These are phyloP conservation scores for Epinotia bilunana DNA, from an alignment of 2,888 invertebrate genomes.

Conservation along the genomic window DNA sequence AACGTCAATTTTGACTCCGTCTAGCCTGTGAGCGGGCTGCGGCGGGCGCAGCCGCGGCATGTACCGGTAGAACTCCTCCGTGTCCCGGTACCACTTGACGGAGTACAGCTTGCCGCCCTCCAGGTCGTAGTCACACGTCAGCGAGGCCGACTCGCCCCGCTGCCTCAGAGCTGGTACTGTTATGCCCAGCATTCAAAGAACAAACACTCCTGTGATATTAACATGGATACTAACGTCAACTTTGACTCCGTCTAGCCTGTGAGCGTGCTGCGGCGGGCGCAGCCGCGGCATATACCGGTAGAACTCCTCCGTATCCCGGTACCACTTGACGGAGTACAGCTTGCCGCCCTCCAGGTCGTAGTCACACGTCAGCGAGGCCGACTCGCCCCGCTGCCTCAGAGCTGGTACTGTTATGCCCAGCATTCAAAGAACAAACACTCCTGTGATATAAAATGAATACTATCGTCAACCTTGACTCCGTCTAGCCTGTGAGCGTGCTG, in stretches of 20 bases:
- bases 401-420: slow-evolving; percentile 83
- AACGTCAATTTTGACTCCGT: slow-evolving; percentile 71
- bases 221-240: slow-evolving; percentile 68
- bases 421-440: slow-evolving; percentile 70
- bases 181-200: slow-evolving; percentile 76
- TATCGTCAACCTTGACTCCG: slow-evolving; percentile 82
- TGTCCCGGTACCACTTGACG: slow-evolving; percentile 84
- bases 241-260: slow-evolving; percentile 79
- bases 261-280: slow-evolving; percentile 85
- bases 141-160: slow-evolving; percentile 82
- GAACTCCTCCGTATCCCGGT: slow-evolving; percentile 86
- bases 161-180: slow-evolving; percentile 84
- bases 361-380: slow-evolving; percentile 83
- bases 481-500: slow-evolving; percentile 86
- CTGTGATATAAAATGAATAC: slow-evolving; percentile 60
- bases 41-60: slow-evolving; percentile 86
- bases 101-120: slow-evolving; percentile 85
- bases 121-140: slow-evolving; percentile 85
- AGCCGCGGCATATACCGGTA: slow-evolving; percentile 87
- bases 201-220: slow-evolving; percentile 62
- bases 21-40: slow-evolving; percentile 85
- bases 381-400: slow-evolving; percentile 84
- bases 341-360: slow-evolving; percentile 86
- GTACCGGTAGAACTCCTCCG: too few relatives aligned
- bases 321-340: slow-evolving; percentile 86